These are phyloP conservation scores for Epirrhoe tristata DNA, from an alignment of 2,888 invertebrate genomes.

Conservation along the genomic window DNA sequence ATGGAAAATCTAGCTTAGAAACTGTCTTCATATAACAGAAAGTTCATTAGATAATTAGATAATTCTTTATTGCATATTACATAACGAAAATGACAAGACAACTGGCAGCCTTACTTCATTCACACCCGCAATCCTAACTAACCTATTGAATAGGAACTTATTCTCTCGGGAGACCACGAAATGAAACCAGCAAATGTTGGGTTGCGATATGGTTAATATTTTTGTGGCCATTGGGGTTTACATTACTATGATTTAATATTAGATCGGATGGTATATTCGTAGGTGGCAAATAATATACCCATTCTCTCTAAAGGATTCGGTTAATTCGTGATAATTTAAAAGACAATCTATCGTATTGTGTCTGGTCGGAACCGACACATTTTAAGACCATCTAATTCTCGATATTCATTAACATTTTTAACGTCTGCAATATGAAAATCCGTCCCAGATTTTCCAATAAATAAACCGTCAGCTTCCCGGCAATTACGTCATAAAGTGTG, in stretches of 20 bases:
- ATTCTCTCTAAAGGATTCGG: too few species aligned
- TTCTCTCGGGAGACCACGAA: not conserved
- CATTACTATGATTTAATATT: not conserved
- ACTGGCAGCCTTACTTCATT: too few species aligned
- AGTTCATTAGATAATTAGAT: too few species aligned
- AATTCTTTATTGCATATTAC: too few species aligned
- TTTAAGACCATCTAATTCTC: not conserved
- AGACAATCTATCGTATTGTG: too few species aligned
- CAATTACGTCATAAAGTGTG: slow-evolving; percentile 1
- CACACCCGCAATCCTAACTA: not conserved
- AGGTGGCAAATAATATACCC: too few species aligned
- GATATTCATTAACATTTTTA: not conserved
- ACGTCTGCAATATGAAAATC: slow-evolving; percentile 10
- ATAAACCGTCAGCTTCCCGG: not conserved
- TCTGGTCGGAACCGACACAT: too few species aligned
- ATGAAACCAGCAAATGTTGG: not conserved
- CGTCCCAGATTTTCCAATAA: slow-evolving; percentile 14
- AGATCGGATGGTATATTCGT: not conserved
- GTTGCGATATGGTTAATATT: not conserved
- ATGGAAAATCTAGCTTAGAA: not conserved
- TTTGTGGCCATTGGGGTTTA: not conserved
- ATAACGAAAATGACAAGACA: too few species aligned
- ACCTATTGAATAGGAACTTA: not conserved
- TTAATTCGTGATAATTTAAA: too few species aligned
- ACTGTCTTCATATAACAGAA: not conserved